phyloP scores from a whole-genome alignment of 2,113 vertebrate species.

The rat (Rattus norvegicus) region DNA sequence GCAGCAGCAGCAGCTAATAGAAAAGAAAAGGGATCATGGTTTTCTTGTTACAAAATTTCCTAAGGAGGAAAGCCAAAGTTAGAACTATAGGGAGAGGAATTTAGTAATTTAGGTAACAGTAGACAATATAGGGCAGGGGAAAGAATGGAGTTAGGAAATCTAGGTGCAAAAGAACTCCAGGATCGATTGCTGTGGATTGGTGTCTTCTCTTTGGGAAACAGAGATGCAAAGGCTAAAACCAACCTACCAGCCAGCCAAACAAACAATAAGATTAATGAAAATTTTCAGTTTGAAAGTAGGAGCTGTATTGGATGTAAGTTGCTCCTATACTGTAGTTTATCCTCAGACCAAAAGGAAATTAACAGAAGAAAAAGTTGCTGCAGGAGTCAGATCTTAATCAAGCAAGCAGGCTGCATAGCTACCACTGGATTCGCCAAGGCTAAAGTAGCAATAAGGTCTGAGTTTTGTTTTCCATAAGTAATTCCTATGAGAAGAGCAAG shows the following conservation, averaged over 20 bases:
- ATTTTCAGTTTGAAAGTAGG: constrained; percentile 37
- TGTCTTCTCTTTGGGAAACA: constrained; percentile 25
- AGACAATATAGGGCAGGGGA: neutral
- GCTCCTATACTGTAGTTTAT: neutral
- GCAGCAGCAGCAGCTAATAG: neutral
- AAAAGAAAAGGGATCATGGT: neutral
- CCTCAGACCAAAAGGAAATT: neutral
- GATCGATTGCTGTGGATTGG: neutral
- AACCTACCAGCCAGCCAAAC: neutral
- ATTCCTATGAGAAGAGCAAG: neutral
- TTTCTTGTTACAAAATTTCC: constrained; percentile 37
- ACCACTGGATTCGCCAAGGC: constrained; percentile 16
- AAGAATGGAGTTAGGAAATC: neutral
- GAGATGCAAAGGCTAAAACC: neutral
- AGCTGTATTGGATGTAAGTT: neutral
- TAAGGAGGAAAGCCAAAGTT: constrained; percentile 13
- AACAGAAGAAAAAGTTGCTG: neutral
- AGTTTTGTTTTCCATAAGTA: neutral
- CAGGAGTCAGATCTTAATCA: neutral
- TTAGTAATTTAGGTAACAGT: constrained; percentile 15
- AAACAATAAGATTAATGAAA: constrained; percentile 19
- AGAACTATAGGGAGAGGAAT: neutral
- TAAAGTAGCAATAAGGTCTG: neutral
- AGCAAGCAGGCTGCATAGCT: neutral
- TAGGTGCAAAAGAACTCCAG: constrained; percentile 19